Percentiles rank a stretch among this genome's conserved stretches.
phyloP scores from a whole-genome alignment of 2,113 vertebrate genomes.

The Anguilla japonica region DNA sequence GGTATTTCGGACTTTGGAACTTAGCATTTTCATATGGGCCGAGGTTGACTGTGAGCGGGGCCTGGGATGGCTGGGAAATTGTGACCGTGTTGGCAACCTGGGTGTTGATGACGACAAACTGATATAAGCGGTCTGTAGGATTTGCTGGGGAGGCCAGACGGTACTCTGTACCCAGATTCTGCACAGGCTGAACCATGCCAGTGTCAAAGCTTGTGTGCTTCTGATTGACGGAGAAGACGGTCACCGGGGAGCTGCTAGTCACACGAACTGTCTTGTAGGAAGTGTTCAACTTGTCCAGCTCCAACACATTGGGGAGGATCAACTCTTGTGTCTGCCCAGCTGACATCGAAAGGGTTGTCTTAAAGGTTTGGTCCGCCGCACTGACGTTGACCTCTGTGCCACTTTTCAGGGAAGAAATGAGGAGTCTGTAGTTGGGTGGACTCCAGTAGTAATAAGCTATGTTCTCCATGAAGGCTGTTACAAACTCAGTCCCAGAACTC shows the following conservation, averaged over 20 bases:
- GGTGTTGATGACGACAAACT: conserved; percentile 55
- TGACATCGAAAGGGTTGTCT: fast-evolving
- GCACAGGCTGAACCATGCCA: conserved; percentile 36
- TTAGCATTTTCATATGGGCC: conserved; percentile 4
- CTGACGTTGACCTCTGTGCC: fast-evolving
- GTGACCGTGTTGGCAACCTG: not conserved
- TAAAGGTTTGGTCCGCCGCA: fast-evolving
- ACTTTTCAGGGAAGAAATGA: conserved; percentile 19
- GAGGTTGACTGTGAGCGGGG: fast-evolving
- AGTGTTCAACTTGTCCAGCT: not conserved
- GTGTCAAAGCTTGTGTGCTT: conserved; percentile 53
- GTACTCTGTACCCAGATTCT: conserved; percentile 48
- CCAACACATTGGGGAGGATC: not conserved
- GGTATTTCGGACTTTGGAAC: not conserved
- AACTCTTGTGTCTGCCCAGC: fast-evolving
- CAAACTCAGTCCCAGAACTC: conserved; percentile 41
- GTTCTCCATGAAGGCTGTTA: conserved; percentile 66
- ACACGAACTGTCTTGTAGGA: conserved; percentile 6
- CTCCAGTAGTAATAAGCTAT: conserved; percentile 44
- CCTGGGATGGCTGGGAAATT: fast-evolving
- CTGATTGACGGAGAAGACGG: conserved; percentile 29
- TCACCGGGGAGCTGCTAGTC: conserved; percentile 30
- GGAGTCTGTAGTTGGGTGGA: not conserved
- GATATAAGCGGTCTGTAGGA: not conserved
- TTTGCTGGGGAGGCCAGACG: conserved; percentile 11